These are phyloP conservation scores for Hyles euphorbiae DNA, from an alignment of 1,140 invertebrate species.

Conservation along the genomic window DNA sequence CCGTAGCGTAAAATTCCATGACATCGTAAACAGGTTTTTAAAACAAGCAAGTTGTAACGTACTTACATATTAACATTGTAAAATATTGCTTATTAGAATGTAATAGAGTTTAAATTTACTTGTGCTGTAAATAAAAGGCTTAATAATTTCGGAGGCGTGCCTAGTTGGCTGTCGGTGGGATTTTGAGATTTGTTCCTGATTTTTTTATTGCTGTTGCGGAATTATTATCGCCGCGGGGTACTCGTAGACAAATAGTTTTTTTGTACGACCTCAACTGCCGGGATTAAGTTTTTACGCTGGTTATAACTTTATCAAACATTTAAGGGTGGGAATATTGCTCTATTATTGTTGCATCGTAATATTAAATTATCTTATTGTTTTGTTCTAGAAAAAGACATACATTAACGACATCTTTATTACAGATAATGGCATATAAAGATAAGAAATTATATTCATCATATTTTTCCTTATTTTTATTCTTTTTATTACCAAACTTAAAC, in stretches of 20 bases:
- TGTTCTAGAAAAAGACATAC: too few species aligned
- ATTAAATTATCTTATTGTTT: too few species aligned
- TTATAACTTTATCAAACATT: neutral
- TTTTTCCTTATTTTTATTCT: too few species aligned
- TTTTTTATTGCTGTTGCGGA: slow-evolving; percentile 67
- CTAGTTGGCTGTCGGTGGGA: slow-evolving; percentile 63
- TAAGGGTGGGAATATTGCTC: too few species aligned
- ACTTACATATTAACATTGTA: neutral
- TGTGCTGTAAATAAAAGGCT: slow-evolving; percentile 38
- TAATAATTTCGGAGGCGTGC: slow-evolving; percentile 73
- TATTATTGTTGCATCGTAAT: too few species aligned
- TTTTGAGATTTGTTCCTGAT: slow-evolving; percentile 64
- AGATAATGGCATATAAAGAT: too few species aligned
- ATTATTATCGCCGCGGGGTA: slow-evolving; percentile 59
- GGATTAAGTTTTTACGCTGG: neutral
- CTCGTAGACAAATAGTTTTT: slow-evolving; percentile 52
- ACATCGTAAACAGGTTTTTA: slow-evolving; percentile 60
- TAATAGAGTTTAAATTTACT: slow-evolving; percentile 26
- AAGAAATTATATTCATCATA: too few species aligned
- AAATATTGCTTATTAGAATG: slow-evolving; percentile 15
- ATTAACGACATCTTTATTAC: too few species aligned
- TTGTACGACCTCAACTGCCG: neutral
- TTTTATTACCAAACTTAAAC: too few species aligned
- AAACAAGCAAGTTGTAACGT: slow-evolving; percentile 40
- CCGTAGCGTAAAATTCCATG: slow-evolving; percentile 65